Base-by-base conservation (phyloP, 2,113 vertebrate genomes). In the Pedetes capensis region DNA sequence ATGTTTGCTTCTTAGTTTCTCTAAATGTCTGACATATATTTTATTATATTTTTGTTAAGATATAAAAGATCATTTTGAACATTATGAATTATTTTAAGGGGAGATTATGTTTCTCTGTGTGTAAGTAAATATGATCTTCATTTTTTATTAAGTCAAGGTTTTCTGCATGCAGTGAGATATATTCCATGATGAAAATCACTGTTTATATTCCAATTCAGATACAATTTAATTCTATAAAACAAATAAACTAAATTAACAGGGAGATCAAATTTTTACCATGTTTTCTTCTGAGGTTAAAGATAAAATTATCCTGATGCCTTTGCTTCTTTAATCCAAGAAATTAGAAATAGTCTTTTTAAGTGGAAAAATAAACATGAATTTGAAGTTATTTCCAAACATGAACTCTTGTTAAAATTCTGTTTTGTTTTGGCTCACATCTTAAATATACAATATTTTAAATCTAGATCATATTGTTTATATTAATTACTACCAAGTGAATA, bases 221-320 rank as follows among this genome's bases (percentile, higher is more conserved):
- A 42, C 53, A 88, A 22, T 79, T 95, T 92, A 87, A 71, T 87
- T 93, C 76, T 87, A 49, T 55, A 96, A 84, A 90, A 89, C 69
- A 44, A 61, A 95, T 76, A 55, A 81, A 91, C 8, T 78, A 85
- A 87, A 82, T 79, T 49, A 93, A 85, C 53, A 76, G 12, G n/a
- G 57, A 59, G 39, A n/a, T 79, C 4, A 79, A 80, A n/a, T 87
- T 85, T 90, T 27, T 39, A 68, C 14, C 68, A 44, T 25, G 4
- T 55, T 44, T 95, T 23, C 84, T 93, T 78, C 39, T 78, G 20
- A 93, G 42, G 29, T 68, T 86, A 95, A 57, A 49, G 47, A 32
- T 81, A 76, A 79, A 23, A 7, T 87, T 87, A 79, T 66, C 25
- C 5, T 83, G 69, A 79, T 63, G 42, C 18, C 51, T 95, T 47